Base-by-base conservation (phyloP, 2,888 invertebrate species). In the Athetis lepigone region DNA sequence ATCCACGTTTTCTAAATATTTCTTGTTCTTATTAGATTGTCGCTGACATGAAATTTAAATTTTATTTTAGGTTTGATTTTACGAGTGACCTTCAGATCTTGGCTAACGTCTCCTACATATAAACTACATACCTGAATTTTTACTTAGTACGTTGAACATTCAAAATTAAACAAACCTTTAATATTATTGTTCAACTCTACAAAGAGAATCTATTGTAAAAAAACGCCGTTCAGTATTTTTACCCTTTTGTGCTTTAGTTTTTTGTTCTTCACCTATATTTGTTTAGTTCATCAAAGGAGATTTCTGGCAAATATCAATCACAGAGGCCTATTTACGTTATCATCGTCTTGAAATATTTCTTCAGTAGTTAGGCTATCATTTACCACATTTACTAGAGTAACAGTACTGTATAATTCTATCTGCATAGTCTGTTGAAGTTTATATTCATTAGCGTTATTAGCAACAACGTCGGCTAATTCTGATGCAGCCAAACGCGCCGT, bases 401-500 rank as follows among this genome's bases (percentile, higher is more conserved):
- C 59, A 18, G 16, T 8, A 27, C 9, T 16, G 40, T 51, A 18
- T 36, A 40, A 46, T 45, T 40, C n/a, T 18, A 42, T 72, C 29
- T 33, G 9, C 36, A 13, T 19, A 19, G 27, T 39, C 73, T 54
- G 27, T 36, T 16, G 23, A 57, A 56, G 36, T 67, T 39, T 45
- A 56, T 49, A 66, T 56, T 56, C 43, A 45, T 56, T 56, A 72
- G 21, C 13, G 23, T 29, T 29, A 50, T 25, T 21, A 13, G 54
- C 40, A 42, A 8, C 64, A 25, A 46, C 65, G 40, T 50, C 36
- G 9, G 37, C 29, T 75, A 55, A 61, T 70, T 56, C 27, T 11
- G 61, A 39, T 52, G 75, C 70, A 75, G 67, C 49, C 42, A 39
- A 55, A 75, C 55, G 2, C 19, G 50, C 33, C 27, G 50, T 70